Evolutionary conservation across 2,888 invertebrate genomes (phyloP), one percentile per base, ranked within the genome.

Genomic region (Patella depressa): DNA sequence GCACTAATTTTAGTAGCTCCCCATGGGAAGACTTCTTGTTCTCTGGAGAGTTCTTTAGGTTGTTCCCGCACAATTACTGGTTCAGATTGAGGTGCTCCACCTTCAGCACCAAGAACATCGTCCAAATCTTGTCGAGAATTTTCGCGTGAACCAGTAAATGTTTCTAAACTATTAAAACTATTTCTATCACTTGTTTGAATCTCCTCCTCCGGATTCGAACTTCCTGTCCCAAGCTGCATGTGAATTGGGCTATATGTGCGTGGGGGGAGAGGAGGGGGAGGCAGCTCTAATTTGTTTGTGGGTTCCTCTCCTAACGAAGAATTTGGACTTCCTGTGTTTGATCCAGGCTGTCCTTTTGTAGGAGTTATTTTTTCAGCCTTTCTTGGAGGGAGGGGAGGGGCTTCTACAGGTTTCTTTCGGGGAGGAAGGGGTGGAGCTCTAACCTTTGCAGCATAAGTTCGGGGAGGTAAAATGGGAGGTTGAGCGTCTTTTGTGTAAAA

Each of bases 201-300:
- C 71, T 83, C 82, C 29, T 81, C 81, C 7, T 79, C 80, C n/a
- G 77, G 72, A 24, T 79, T 76, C 0, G 77, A 72, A 45, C 59
- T 70, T 7, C 79, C 77, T 3, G 80, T 79, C 3, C 77, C 78
- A 29, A 79, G 74, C n/a, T 81, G 78, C 80, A 85, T 84, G 74
- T 86, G 84, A 29, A 88, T 82, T 19, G 89, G 89, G 78, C 88
- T 88, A 76, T 88, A 88, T n/a, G 88, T 88, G 73, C 89, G 75
- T 14, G 89, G 89, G 9, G 89, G 89, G 11, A 89, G 81, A 24
- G 89, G 89, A 57, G 88, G 89, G 9, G 89, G 89, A 15, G 79
- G 75, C 71, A 79, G 71, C n/a, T 73, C 80, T 24, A 78, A 29
- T 11, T 77, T 65, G 15, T 74, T 72, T 24, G 73, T 5, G 24